These are phyloP conservation scores for Cebidichthys violaceus DNA, from an alignment of 2,113 vertebrate genomes.

Conservation along the genomic window DNA sequence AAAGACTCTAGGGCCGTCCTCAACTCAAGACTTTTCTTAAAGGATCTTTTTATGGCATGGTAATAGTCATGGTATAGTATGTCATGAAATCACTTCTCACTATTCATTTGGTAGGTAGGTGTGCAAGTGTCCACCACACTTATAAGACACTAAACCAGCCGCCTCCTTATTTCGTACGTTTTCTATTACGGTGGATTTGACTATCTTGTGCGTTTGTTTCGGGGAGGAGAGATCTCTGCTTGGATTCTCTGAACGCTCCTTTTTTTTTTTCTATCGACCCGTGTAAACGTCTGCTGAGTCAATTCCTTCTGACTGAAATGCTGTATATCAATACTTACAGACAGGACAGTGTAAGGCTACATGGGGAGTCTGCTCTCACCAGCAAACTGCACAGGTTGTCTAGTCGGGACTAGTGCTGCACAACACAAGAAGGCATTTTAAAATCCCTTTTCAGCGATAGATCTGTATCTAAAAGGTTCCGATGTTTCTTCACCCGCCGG, in stretches of 20 bases:
- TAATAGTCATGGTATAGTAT: too few relatives aligned
- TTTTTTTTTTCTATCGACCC: neutral
- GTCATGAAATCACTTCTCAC: neutral
- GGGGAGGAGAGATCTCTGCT: neutral
- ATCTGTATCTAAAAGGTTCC: neutral
- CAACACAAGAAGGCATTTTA: too few relatives aligned
- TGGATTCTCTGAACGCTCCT: neutral
- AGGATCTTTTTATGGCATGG: too few relatives aligned
- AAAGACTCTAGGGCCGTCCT: too few relatives aligned
- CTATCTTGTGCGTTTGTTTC: too few relatives aligned
- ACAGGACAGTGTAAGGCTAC: neutral
- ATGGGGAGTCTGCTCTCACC: neutral
- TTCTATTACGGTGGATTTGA: too few relatives aligned
- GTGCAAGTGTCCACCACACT: neutral
- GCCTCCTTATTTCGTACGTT: neutral
- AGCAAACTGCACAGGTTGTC: neutral
- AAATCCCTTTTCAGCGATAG: neutral
- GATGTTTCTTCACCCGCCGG: neutral
- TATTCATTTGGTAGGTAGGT: neutral
- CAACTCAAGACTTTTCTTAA: too few relatives aligned
- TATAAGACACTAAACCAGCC: neutral
- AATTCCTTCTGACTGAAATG: neutral
- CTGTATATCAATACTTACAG: neutral
- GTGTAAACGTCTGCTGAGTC: neutral
- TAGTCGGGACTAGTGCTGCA: too few relatives aligned